Evolutionary conservation across 2,888 invertebrate species (phyloP).

Genomic region (Nowickia ferox): DNA sequence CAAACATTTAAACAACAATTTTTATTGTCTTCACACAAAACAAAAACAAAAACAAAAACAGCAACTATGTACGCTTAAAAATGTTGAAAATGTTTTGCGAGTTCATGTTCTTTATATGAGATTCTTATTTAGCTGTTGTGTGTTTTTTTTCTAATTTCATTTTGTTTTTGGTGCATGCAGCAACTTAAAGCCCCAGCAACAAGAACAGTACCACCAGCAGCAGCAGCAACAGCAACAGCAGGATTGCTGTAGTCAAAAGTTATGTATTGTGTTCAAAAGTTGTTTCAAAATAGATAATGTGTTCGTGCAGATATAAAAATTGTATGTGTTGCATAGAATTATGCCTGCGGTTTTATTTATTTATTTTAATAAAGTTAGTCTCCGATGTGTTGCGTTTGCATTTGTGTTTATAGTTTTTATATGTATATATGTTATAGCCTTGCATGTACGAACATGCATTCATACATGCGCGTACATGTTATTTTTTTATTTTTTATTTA

Average conservation of each 20-base stretch:
- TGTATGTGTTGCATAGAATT: constrained; percentile 54
- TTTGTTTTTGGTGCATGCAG: constrained; percentile 52
- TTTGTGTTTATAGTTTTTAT: constrained; percentile 37
- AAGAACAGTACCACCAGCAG: not conserved
- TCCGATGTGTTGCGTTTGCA: constrained; percentile 61
- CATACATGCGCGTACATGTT: not conserved
- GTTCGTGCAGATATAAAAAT: constrained; percentile 7
- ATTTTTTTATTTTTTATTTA: not conserved
- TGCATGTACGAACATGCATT: not conserved
- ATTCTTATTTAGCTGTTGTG: constrained; percentile 20
- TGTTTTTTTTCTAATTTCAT: not conserved
- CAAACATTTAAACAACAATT: constrained; percentile 41
- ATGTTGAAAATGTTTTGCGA: constrained; percentile 33
- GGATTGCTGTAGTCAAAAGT: constrained; percentile 26
- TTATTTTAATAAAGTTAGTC: constrained; percentile 70
- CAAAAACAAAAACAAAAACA: not conserved
- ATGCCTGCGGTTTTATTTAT: constrained; percentile 72
- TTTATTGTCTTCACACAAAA: constrained; percentile 38
- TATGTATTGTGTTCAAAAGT: constrained; percentile 27
- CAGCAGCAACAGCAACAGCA: constrained; percentile 6
- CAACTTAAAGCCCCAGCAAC: not conserved
- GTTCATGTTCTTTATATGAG: constrained; percentile 27
- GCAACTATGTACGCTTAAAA: constrained; percentile 39
- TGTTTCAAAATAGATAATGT: constrained; percentile 50
- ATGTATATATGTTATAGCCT: constrained; percentile 29